These are phyloP conservation scores for Sebastolobus alascanus DNA, from an alignment of 2,797 vertebrate genomes.

Conservation along the genomic window DNA sequence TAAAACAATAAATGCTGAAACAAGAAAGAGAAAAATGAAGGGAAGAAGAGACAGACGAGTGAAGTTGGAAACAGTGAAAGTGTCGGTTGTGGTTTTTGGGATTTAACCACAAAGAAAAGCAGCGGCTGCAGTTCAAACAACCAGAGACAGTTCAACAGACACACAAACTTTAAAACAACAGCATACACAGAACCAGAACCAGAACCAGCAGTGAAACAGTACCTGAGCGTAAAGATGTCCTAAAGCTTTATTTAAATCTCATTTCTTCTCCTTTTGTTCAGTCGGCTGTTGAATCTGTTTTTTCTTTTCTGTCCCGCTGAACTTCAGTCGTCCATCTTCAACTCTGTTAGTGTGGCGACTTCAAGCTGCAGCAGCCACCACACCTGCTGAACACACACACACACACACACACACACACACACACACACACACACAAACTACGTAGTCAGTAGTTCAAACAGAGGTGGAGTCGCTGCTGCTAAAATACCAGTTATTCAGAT, in stretches of 20 bases:
- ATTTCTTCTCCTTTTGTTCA: constrained; percentile 55
- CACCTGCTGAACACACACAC: constrained; percentile 72
- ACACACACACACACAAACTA: not conserved
- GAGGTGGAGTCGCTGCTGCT: constrained; percentile 2
- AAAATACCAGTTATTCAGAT: constrained; percentile 9
- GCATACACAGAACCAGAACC: too few relatives aligned
- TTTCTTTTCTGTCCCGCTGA: not conserved
- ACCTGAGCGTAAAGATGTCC: constrained; percentile 39
- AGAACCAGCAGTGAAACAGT: not conserved
- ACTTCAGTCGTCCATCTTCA: constrained; percentile 36
- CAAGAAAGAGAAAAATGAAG: not conserved
- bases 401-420: not conserved
- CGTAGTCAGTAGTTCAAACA: not conserved
- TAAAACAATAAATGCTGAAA: not conserved
- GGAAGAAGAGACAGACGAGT: not conserved
- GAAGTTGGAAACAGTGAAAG: not conserved
- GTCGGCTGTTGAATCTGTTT: not conserved
- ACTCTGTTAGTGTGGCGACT: not conserved
- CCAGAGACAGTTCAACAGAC: not conserved
- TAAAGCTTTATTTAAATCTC: constrained; percentile 4
- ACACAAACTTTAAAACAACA: not conserved
- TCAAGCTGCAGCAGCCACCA: constrained; percentile 45
- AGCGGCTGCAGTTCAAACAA: not conserved
- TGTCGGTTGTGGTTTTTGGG: not conserved
- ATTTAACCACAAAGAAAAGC: not conserved